Evolutionary conservation across 2,113 vertebrate genomes (phyloP).

Genomic region (Crocuta crocuta): DNA sequence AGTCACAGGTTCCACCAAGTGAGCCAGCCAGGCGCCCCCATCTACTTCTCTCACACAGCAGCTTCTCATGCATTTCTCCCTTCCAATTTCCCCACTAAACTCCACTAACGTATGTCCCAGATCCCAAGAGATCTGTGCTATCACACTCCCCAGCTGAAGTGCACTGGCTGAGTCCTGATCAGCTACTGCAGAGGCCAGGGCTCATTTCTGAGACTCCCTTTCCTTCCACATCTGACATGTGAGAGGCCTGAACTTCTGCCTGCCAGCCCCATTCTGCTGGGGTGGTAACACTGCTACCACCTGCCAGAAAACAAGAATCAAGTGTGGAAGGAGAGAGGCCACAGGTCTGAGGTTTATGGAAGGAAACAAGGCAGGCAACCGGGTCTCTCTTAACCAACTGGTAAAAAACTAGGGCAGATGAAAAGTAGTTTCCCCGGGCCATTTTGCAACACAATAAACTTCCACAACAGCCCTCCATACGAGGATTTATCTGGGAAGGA

Average conservation of each 20-base stretch:
- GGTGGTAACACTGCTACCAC: not conserved
- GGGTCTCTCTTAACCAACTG: not conserved
- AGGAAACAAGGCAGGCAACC: not conserved
- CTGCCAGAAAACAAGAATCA: not conserved
- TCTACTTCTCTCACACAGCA: not conserved
- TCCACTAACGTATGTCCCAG: not conserved
- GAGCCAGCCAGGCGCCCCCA: not conserved
- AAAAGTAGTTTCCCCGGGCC: not conserved
- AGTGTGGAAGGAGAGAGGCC: not conserved
- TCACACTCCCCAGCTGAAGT: not conserved
- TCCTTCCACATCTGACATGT: not conserved
- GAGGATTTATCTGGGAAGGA: not conserved
- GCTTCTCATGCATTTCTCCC: not conserved
- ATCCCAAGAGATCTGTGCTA: not conserved
- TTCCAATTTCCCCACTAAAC: not conserved
- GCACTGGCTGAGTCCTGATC: not conserved
- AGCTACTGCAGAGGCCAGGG: not conserved
- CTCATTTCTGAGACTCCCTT: not conserved
- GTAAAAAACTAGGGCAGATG: not conserved
- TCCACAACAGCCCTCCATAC: not conserved
- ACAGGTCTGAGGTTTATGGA: not conserved
- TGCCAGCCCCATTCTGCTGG: not conserved
- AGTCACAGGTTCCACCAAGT: not conserved
- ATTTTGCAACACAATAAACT: not conserved
- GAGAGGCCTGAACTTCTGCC: not conserved